Base-by-base conservation (phyloP, 2,888 invertebrate genomes). In the Chymomyza caudatula region DNA sequence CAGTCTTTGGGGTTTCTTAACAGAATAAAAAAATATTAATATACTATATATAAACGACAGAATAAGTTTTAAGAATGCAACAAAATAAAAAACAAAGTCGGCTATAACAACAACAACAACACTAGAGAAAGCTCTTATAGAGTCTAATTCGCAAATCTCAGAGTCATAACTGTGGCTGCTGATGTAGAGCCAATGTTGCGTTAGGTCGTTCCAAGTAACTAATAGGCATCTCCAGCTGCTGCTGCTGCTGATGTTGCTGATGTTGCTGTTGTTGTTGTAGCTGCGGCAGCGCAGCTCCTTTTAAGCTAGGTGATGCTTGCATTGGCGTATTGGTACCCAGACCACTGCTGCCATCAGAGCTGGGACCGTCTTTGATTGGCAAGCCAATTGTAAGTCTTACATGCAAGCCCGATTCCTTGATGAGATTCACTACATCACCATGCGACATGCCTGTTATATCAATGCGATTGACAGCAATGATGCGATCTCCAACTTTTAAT, bases 391-490 rank as follows among this genome's bases (percentile, higher is more conserved):
- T 96, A 58, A 97, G 92, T 0, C 96, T 96, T 65, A 98, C 97
- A 55, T 95, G 94, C 75, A 96, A 93, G 20, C 98, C 98, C 0
- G 98, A 98, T 88, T 97, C 98, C 91, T 98, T 99, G 87, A 99
- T 99, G 70, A 99, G 93, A 88, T 97, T 97, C 2, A 99, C 98
- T 66, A 99, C 98, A 87, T 98, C 98, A 37, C 98, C 98, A 88
- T 99, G 99, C 76, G 96, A 96, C 90, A 98, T 93, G 88, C 96
- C 95, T 69, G 96, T 94, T 76, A 99, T 98, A 85, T 97, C 95
- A 60, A 95, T 94, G 69, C 95, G 95, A 92, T 99, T 99, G 43
- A 99, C 98, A 55, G 98, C 97, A 57, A 98, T 92, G 73, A 99
- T 98, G 60, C 97, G 95, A 92, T 99, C 99, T 0, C 98, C 98